Base-by-base conservation (phyloP, 1,140 invertebrate genomes). In the Meloidogyne hapla region DNA sequence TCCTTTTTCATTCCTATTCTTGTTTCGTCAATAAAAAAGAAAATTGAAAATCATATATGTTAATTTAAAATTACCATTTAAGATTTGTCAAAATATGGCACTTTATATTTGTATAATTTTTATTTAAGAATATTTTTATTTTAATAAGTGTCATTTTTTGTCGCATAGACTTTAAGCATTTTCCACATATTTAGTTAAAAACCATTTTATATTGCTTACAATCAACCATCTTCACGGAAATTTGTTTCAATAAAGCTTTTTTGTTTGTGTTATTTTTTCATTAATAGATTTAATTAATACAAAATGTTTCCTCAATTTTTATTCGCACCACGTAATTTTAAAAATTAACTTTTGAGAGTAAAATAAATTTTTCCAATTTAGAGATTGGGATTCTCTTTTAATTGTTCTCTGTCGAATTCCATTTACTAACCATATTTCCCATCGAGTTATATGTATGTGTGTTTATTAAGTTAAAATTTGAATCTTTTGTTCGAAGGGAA, bases 1-100 rank as follows among this genome's bases (percentile, higher is more conserved):
- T 69, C 67, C 38, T 25, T 33, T 13, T 69, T 69, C 67, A 48
- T 48, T 67, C 65, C 28, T 67, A 33, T 21, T 42, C 65, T 38
- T 4, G 64, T 67, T 42, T 18, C 28, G 25, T 69, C 67, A 69
- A 40, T 45, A 40, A 25, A 33, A 42, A 42, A 21, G 26, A 23
- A 69, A 68, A 38, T 25, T 68, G 64, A 65, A 56, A n/a, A 56
- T n/a, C 6, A 56, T 56, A n/a, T 18, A 48, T 48, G 13, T 48
- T 15, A 56, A 21, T n/a, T 56, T 56, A 56, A 33, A 33, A 33
- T 56, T 56, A 21, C n/a, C 6, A n/a, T 56, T 56, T 56, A 6
- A n/a, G 18, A n/a, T 56, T 56, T 56, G 6, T n/a, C n/a, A n/a
- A 56, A 21, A 56, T 56, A n/a, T 56, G 18, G 48, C 48, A n/a